Conservation (phyloP, 2,113 vertebrate genomes). For the Perca fluviatilis region DNA sequence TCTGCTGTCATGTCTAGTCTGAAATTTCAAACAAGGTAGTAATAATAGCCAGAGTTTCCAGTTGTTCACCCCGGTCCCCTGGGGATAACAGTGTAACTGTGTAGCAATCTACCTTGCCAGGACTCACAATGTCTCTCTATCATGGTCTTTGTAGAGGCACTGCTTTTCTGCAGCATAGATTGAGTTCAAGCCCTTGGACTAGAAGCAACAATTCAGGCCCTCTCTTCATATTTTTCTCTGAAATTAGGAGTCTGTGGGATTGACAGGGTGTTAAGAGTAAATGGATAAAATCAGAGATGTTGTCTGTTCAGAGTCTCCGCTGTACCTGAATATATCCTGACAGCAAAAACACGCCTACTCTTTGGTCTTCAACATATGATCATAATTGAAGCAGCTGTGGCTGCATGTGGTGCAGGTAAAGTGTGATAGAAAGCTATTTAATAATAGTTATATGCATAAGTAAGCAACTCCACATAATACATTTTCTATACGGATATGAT, state of each 20-base stretch:
- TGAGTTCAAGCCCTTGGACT: conserved; percentile 77
- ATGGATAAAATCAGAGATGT: conserved; percentile 52
- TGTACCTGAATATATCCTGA: conserved; percentile 9
- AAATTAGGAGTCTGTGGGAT: conserved; percentile 58
- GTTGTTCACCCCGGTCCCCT: conserved; percentile 42
- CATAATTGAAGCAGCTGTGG: conserved; percentile 21
- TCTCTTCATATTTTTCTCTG: conserved; percentile 58
- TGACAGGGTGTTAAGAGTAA: conserved; percentile 65
- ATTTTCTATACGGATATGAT: conserved; percentile 6
- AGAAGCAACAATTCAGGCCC: conserved; percentile 39
- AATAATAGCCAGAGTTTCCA: conserved; percentile 56
- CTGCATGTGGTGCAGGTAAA: neutral
- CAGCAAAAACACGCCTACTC: conserved; percentile 32
- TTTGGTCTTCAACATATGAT: conserved; percentile 34
- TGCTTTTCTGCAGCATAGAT: conserved; percentile 59
- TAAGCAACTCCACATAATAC: neutral
- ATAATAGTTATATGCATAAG: conserved; percentile 3
- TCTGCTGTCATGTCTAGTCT: conserved; percentile 49
- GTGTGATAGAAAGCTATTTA: conserved; percentile 20
- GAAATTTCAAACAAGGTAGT: conserved; percentile 70
- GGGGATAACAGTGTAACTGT: conserved; percentile 53
- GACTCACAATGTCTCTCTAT: conserved; percentile 47
- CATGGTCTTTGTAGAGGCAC: conserved; percentile 29
- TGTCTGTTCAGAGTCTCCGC: conserved; percentile 27
- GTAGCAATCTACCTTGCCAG: conserved; percentile 50